These are phyloP conservation scores for Petaurus breviceps DNA, from an alignment of 2,113 vertebrate species.

Conservation along the genomic window DNA sequence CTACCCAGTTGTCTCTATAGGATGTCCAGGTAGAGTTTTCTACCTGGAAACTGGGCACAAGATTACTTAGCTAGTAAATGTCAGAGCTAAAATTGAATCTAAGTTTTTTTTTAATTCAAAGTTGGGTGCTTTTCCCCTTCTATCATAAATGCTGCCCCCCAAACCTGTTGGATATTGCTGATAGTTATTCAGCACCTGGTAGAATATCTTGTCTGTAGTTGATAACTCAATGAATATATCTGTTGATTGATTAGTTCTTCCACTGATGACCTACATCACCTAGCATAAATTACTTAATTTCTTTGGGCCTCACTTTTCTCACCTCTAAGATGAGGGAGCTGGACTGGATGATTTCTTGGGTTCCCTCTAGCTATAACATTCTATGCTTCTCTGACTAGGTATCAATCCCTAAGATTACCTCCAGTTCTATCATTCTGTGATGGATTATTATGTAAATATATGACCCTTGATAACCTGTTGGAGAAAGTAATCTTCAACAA, in stretches of 20 bases:
- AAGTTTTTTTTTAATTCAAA: not conserved
- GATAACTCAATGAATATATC: not conserved
- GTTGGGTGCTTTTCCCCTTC: not conserved
- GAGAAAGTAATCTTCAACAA: conserved; percentile 36
- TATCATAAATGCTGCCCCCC: not conserved
- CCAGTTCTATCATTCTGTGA: not conserved
- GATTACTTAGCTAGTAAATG: not conserved
- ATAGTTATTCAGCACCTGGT: conserved; percentile 38
- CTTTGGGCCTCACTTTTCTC: not conserved
- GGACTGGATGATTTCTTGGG: not conserved
- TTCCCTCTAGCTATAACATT: not conserved
- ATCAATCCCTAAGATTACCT: not conserved
- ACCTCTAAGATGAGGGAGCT: not conserved
- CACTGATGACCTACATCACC: not conserved
- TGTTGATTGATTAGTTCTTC: not conserved
- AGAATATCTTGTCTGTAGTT: conserved; percentile 7
- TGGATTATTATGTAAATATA: not conserved
- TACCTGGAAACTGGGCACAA: not conserved
- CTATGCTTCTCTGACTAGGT: not conserved
- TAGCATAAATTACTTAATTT: not conserved
- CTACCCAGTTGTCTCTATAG: not conserved
- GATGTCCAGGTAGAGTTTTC: not conserved
- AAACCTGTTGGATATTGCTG: not conserved
- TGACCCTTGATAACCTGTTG: not conserved
- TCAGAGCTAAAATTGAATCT: not conserved